Conservation (phyloP, 2,888 invertebrate species). For the Cryptus armator region DNA sequence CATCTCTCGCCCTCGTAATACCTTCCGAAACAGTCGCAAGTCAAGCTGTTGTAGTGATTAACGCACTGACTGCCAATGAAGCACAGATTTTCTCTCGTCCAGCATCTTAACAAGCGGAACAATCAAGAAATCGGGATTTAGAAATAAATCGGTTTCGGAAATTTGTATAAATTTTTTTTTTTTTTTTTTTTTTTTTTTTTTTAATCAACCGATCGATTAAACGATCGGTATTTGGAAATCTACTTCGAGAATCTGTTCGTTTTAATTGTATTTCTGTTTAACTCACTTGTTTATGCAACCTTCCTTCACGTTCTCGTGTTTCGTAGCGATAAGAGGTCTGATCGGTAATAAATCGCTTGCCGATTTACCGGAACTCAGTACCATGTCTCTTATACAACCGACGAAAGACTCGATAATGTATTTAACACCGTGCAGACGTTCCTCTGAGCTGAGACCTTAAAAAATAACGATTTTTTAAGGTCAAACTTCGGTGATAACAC, state of each 20-base stretch:
- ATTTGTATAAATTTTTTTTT: no score
- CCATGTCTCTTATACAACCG: conserved; percentile 95
- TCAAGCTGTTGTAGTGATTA: conserved; percentile 95
- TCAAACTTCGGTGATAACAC: no score
- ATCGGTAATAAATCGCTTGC: conserved; percentile 93
- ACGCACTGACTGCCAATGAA: conserved; percentile 95
- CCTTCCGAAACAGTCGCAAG: conserved; percentile 97
- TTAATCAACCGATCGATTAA: no score
- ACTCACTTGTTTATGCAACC: conserved; percentile 92
- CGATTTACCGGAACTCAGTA: conserved; percentile 94
- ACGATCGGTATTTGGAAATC: no score
- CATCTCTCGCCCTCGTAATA: conserved; percentile 96
- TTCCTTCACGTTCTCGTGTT: conserved; percentile 95
- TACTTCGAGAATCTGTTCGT: no score
- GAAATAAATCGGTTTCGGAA: no score
- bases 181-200: no score
- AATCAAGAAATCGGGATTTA: background rate
- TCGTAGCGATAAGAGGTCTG: conserved; percentile 93
- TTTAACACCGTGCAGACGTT: conserved; percentile 95
- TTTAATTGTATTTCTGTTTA: background rate
- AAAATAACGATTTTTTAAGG: conserved; percentile 12
- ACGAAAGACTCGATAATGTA: conserved; percentile 97
- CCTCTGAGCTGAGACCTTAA: conserved; percentile 92
- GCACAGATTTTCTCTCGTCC: conserved; percentile 93
- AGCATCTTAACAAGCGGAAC: conserved; percentile 86